Base-by-base conservation (phyloP, 1,140 invertebrate genomes). In the Diplogasteroides magnus region DNA sequence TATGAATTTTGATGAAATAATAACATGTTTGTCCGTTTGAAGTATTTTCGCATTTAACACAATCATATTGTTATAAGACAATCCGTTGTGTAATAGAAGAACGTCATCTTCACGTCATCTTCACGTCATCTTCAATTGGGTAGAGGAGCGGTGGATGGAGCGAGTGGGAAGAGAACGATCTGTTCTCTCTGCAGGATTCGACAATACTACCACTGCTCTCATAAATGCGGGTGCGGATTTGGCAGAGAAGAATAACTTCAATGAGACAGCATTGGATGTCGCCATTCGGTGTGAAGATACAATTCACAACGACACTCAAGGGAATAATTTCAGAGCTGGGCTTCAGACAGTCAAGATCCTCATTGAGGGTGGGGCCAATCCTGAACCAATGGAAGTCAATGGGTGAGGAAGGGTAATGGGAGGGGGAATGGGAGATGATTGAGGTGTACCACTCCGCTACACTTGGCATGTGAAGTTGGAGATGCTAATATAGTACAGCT, bases 381-480 rank as follows among this genome's bases (percentile, higher is more conserved):
- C 37, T n/a, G n/a, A n/a, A n/a, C n/a, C n/a, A n/a, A n/a, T n/a
- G n/a, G n/a, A n/a, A n/a, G n/a, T n/a, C n/a, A n/a, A n/a, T n/a
- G n/a, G n/a, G n/a, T n/a, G n/a, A n/a, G 29, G 64, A 65, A 48
- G 48, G 48, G n/a, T 14, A 31, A 48, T 48, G 37, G 19, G 37
- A 48, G 19, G 6, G 37, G 19, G 19, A 19, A 48, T 48, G n/a
- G n/a, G n/a, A n/a, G n/a, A n/a, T n/a, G n/a, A n/a, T n/a, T 48
- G 6, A 48, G 37, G 19, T 6, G 6, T 6, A 19, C 6, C 6
- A 48, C 37, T 48, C 37, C 37, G 6, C 37, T 48, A 11, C 37
- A 48, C 19, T 48, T 48, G 37, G 37, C 37, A 48, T 6, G 6
- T 11, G 19, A 48, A 48, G 37, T 19, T 11, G 37, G 37, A 11